phyloP scores from a whole-genome alignment of 2,888 invertebrate species.

The Scaptomyza polygonia region DNA sequence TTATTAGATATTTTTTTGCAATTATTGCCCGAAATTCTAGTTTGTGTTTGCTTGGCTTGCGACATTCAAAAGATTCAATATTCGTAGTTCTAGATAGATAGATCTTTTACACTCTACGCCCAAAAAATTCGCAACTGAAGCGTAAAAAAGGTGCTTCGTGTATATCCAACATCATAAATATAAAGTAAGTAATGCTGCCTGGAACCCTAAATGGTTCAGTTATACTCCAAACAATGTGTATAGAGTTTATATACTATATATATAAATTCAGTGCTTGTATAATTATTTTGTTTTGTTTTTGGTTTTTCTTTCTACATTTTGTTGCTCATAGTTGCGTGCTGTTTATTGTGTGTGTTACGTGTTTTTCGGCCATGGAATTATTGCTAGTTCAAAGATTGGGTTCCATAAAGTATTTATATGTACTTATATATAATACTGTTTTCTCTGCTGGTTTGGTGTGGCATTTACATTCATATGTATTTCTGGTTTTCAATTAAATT shows the following conservation, averaged over 20 bases:
- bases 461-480: constrained; percentile 24
- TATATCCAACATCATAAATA: constrained; percentile 52
- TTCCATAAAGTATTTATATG: constrained; percentile 5
- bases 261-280: constrained; percentile 79
- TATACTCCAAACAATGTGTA: constrained; percentile 65
- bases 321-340: constrained; percentile 56
- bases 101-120: constrained; percentile 3
- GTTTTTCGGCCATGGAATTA: constrained; percentile 56
- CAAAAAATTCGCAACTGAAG: constrained; percentile 26
- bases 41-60: constrained; percentile 4
- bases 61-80: constrained; percentile 3
- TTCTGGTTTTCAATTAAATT: constrained; percentile 9
- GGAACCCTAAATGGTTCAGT: constrained; percentile 71
- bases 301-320: background rate
- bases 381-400: constrained; percentile 39
- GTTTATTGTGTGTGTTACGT: constrained; percentile 34
- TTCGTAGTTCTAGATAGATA: background rate
- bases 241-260: constrained; percentile 59
- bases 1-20: constrained; percentile 21
- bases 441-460: constrained; percentile 38
- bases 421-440: constrained; percentile 46
- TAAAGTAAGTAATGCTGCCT: constrained; percentile 72
- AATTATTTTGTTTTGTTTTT: constrained; percentile 42
- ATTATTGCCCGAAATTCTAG: constrained; percentile 7
- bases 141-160: constrained; percentile 45